phyloP scores from a whole-genome alignment of 2,797 vertebrate species.

The Cuculus canorus region DNA sequence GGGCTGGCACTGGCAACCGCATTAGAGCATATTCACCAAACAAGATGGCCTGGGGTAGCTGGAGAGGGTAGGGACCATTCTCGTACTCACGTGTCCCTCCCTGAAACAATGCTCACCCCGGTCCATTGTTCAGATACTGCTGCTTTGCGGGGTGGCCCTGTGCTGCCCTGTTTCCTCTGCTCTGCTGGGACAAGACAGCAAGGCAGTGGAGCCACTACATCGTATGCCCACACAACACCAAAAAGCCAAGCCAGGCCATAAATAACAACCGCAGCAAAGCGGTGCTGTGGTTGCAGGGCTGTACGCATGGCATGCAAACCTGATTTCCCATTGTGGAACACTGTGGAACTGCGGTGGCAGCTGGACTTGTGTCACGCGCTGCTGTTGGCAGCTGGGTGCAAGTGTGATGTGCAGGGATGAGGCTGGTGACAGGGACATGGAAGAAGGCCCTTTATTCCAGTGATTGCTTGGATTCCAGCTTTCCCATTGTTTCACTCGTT shows the following conservation, averaged over 20 bases:
- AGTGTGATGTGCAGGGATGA: not conserved
- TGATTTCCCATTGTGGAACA: not conserved
- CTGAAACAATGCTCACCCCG: not conserved
- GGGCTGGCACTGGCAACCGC: not conserved
- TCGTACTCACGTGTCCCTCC: not conserved
- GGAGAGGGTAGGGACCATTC: not conserved
- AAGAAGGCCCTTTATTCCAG: not conserved
- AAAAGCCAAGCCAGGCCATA: not conserved
- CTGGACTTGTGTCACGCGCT: not conserved
- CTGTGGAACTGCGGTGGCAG: too few relatives aligned
- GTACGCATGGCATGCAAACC: not conserved
- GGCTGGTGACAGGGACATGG: not conserved
- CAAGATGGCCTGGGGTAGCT: not conserved
- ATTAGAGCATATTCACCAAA: not conserved
- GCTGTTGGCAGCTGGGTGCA: fast-evolving
- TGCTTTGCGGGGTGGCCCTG: fast-evolving
- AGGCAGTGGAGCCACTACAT: not conserved
- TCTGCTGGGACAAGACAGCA: not conserved
- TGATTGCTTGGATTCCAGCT: not conserved
- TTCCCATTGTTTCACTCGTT: not conserved
- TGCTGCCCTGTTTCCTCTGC: not conserved
- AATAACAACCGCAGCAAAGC: not conserved
- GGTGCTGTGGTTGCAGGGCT: fast-evolving
- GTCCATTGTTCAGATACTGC: fast-evolving
- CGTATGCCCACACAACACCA: not conserved